Evolutionary conservation across 2,113 vertebrate genomes (phyloP).

Genomic region (Etheostoma spectabile): DNA sequence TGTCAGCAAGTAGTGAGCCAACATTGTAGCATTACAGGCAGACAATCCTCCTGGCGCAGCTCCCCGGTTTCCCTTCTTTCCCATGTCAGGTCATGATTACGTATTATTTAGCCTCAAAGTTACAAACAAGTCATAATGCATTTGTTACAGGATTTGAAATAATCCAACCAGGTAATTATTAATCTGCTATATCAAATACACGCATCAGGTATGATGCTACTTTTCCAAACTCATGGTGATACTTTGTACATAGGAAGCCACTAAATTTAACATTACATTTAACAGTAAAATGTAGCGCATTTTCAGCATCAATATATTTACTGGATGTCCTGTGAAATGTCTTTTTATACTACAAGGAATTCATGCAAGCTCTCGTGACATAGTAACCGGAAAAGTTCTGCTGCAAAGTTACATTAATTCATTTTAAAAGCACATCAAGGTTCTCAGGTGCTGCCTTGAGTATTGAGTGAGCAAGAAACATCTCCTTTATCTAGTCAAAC

Average conservation of each 20-base stretch:
- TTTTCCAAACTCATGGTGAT: neutral
- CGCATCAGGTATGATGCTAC: neutral
- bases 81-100: neutral
- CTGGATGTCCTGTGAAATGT: neutral
- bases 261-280: neutral
- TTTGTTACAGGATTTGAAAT: neutral
- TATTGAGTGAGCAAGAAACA: constrained; percentile 1
- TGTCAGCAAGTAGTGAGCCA: constrained; percentile 8
- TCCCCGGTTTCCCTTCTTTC: neutral
- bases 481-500: constrained; percentile 28
- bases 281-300: neutral
- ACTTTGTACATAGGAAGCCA: neutral
- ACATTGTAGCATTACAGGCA: neutral
- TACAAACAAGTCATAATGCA: neutral
- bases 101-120: neutral
- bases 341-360: neutral
- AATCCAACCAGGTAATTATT: neutral
- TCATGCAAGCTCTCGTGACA: neutral
- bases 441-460: neutral
- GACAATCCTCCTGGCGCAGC: neutral
- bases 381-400: neutral
- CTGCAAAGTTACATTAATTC: neutral
- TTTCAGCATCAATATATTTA: neutral
- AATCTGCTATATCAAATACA: neutral
- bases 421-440: neutral